These are phyloP conservation scores for Diarsia dahlii DNA, from an alignment of 2,888 invertebrate species.

Conservation along the genomic window DNA sequence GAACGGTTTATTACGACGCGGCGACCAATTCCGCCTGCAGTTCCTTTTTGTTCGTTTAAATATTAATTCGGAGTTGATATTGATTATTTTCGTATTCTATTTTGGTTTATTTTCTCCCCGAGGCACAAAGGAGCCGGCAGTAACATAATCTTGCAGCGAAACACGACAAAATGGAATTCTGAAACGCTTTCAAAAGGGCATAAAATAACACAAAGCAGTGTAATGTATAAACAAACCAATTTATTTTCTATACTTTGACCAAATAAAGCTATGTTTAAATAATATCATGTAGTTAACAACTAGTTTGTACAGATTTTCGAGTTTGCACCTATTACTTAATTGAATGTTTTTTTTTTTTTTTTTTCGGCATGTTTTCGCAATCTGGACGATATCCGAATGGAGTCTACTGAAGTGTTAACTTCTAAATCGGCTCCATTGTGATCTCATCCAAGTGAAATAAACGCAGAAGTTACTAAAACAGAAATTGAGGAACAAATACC, in stretches of 20 bases:
- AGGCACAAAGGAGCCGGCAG: background rate
- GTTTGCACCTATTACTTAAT: slow-evolving; percentile 34
- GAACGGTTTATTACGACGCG: slow-evolving; percentile 43
- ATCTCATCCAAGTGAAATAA: slow-evolving; percentile 1
- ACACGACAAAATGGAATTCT: background rate
- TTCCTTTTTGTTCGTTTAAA: slow-evolving; percentile 31
- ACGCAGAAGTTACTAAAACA: slow-evolving; percentile 1
- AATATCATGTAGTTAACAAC: slow-evolving; percentile 58
- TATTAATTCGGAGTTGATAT: slow-evolving; percentile 39
- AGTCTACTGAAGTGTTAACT: background rate
- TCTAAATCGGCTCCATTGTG: background rate
- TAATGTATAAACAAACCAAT: slow-evolving; percentile 71
- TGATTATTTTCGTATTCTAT: slow-evolving; percentile 33
- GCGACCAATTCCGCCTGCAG: slow-evolving; percentile 20
- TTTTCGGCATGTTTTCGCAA: background rate
- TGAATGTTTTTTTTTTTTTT: too few relatives aligned
- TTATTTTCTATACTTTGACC: slow-evolving; percentile 70
- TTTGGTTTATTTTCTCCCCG: slow-evolving; percentile 20
- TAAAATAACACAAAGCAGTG: slow-evolving; percentile 25
- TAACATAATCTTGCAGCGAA: too few relatives aligned
- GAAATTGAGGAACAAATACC: background rate
- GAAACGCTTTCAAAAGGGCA: slow-evolving; percentile 7
- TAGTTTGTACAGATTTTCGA: slow-evolving; percentile 68
- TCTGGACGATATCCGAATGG: background rate
- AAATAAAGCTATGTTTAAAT: slow-evolving; percentile 64